These are phyloP conservation scores for Hydrolagus affinis DNA, from an alignment of 2,113 vertebrate genomes.

Conservation along the genomic window DNA sequence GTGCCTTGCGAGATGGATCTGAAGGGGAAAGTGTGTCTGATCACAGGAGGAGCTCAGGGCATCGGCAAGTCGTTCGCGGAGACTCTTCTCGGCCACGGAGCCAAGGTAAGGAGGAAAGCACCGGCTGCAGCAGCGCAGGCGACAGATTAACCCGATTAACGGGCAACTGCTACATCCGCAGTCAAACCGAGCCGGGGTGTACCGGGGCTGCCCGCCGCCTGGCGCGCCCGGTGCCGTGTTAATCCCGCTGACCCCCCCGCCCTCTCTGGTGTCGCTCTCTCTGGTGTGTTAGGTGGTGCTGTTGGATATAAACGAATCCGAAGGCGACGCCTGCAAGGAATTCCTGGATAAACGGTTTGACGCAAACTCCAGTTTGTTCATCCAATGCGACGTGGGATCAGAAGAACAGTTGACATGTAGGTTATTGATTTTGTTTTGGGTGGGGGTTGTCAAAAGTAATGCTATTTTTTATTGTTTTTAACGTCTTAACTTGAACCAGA, in stretches of 20 bases:
- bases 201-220: no score
- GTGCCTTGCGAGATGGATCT: slow-evolving; percentile 62
- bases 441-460: no score
- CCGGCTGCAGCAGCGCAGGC: neutral
- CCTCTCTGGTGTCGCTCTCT: no score
- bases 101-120: slow-evolving; percentile 74
- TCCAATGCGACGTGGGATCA: slow-evolving; percentile 80
- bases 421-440: neutral
- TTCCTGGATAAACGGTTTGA: slow-evolving; percentile 72
- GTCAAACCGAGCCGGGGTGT: neutral
- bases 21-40: slow-evolving; percentile 79
- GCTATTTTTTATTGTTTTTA: neutral
- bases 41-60: slow-evolving; percentile 90
- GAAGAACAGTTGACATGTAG: slow-evolving; percentile 73
- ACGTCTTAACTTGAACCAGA: neutral
- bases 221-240: neutral
- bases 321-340: slow-evolving; percentile 65
- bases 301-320: slow-evolving; percentile 69
- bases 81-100: slow-evolving; percentile 66
- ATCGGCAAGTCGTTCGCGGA: slow-evolving; percentile 78
- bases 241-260: neutral
- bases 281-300: slow-evolving; percentile 58
- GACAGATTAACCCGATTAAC: no score
- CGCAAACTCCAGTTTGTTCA: slow-evolving; percentile 63
- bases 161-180: neutral